Percentiles rank a stretch among this genome's conserved stretches.
These are phyloP conservation scores for Amphimallon solstitiale DNA, from an alignment of 2,888 invertebrate genomes.

Conservation along the genomic window DNA sequence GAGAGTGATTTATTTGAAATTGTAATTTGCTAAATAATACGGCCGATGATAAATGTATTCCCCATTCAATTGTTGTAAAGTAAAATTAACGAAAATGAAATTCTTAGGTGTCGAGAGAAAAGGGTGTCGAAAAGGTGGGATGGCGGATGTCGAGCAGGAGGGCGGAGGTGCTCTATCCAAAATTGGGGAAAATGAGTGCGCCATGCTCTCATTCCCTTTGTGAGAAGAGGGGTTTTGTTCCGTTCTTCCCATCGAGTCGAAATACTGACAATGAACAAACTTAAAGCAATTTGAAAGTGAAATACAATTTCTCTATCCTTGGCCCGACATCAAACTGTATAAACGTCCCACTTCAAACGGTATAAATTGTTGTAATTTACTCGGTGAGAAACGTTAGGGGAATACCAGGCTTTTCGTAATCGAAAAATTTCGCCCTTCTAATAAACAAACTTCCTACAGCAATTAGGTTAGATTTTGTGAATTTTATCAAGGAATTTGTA, in stretches of 20 bases:
- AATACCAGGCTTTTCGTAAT: not conserved
- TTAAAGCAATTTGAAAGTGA: slow-evolving; percentile 17
- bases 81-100: slow-evolving; percentile 24
- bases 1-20: slow-evolving; percentile 12
- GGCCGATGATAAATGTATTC: slow-evolving; percentile 22
- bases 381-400: not conserved
- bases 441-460: slow-evolving; percentile 4
- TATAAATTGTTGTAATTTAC: slow-evolving; percentile 19
- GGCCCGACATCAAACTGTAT: not conserved
- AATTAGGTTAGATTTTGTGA: not conserved
- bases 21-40: slow-evolving; percentile 31
- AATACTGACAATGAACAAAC: slow-evolving; percentile 15
- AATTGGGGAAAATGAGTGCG: not conserved
- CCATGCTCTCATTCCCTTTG: not conserved
- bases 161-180: slow-evolving; percentile 4
- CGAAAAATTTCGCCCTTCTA: slow-evolving; percentile 1
- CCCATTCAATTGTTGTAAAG: slow-evolving; percentile 15
- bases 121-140: not conserved
- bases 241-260: slow-evolving; percentile 1
- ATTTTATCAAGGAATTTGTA: not conserved
- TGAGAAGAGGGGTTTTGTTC: slow-evolving; percentile 12
- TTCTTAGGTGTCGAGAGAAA: slow-evolving; percentile 21
- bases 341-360: slow-evolving; percentile 8
- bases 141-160: not conserved
- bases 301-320: slow-evolving; percentile 23